Evolutionary conservation across 1,140 invertebrate genomes (phyloP).

Genomic region (Penaeus vannamei): DNA sequence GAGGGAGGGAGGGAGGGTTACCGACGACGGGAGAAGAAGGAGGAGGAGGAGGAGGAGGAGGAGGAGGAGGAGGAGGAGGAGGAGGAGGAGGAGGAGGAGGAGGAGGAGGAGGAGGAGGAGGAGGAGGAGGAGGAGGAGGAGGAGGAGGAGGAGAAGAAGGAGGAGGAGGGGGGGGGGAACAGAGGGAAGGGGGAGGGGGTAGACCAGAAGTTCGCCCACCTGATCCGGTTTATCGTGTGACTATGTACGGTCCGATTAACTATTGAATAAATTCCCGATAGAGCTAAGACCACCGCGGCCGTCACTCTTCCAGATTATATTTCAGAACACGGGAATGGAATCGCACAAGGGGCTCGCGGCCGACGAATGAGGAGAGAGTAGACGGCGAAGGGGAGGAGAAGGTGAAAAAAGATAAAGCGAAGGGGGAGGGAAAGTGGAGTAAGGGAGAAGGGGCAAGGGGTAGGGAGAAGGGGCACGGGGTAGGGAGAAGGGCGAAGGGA

Average conservation of each 20-base stretch:
- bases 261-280: neutral
- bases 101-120: neutral
- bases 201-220: neutral
- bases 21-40: neutral
- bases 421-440: neutral
- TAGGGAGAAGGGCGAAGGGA: neutral
- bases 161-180: neutral
- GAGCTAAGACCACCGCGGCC: conserved; percentile 35
- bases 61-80: neutral
- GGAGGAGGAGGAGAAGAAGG: neutral
- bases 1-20: conserved; percentile 12
- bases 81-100: neutral
- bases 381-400: neutral
- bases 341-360: neutral
- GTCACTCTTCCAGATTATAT: no score
- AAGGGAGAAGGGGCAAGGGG: conserved; percentile 1
- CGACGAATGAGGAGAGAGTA: neutral
- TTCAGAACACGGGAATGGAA: no score
- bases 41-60: no score
- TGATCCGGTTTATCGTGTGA: conserved; percentile 40
- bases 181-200: neutral
- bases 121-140: neutral
- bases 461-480: neutral
- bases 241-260: neutral
- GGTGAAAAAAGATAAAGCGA: neutral